Conservation (phyloP, 2,888 invertebrate genomes). For the Carterocephalus palaemon region DNA sequence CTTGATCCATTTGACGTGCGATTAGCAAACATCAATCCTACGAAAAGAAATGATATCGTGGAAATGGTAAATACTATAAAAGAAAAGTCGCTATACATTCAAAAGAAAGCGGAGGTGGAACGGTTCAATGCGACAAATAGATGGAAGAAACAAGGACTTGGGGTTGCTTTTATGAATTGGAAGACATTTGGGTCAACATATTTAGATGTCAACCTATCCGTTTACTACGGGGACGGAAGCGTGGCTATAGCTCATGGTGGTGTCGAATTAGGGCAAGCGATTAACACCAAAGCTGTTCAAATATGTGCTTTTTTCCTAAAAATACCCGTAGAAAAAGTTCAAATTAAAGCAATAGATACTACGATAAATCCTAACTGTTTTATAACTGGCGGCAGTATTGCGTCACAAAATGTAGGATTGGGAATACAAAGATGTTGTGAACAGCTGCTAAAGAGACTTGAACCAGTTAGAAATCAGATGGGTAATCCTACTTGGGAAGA, state of each 20-base stretch:
- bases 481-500: conserved; percentile 75
- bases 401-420: conserved; percentile 46
- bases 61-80: conserved; percentile 74
- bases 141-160: conserved; percentile 84
- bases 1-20: conserved; percentile 79
- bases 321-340: conserved; percentile 81
- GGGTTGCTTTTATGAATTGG: conserved; percentile 81
- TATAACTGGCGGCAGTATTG: conserved; percentile 81
- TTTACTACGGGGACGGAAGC: conserved; percentile 83
- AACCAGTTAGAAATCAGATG: conserved; percentile 65
- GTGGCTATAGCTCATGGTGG: conserved; percentile 84
- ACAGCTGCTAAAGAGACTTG: conserved; percentile 39
- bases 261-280: conserved; percentile 87
- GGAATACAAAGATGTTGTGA: conserved; percentile 41
- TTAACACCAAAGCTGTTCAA: conserved; percentile 88
- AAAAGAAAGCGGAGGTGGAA: conserved; percentile 64
- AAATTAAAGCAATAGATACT: conserved; percentile 81
- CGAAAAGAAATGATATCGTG: conserved; percentile 41
- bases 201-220: conserved; percentile 72
- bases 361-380: conserved; percentile 81
- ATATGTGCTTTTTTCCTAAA: conserved; percentile 85
- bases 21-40: conserved; percentile 64
- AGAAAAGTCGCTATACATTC: conserved; percentile 69
- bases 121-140: conserved; percentile 81
- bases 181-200: conserved; percentile 46